Percentiles rank a stretch among this genome's conserved stretches.
These are phyloP conservation scores for Cataglyphis altisquamis DNA, from an alignment of 2,888 invertebrate genomes.

Conservation along the genomic window DNA sequence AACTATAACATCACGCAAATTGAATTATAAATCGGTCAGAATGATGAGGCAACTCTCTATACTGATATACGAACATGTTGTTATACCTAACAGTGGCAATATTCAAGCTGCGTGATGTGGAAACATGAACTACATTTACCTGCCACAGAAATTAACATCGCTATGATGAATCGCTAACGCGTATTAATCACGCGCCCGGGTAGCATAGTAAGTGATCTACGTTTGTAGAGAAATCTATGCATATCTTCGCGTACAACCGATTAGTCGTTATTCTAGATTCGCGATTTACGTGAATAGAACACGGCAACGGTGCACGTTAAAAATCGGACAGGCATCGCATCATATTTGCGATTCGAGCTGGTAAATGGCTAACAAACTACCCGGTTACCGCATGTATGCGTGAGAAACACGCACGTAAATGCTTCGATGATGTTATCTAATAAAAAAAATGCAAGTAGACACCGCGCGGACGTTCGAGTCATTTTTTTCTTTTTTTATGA, in stretches of 20 bases:
- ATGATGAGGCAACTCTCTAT: not conserved
- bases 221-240: constrained; percentile 27
- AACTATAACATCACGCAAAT: not conserved
- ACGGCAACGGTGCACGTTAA: constrained; percentile 6
- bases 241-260: constrained; percentile 27
- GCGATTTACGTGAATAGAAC: constrained; percentile 8
- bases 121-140: constrained; percentile 26
- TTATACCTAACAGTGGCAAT: not conserved
- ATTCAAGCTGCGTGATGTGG: constrained; percentile 23
- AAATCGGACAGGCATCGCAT: constrained; percentile 19
- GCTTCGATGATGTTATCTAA: not conserved
- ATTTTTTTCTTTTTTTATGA: not conserved
- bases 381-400: not conserved
- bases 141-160: constrained; percentile 43
- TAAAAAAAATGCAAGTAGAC: not conserved
- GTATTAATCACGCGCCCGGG: constrained; percentile 44
- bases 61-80: constrained; percentile 22
- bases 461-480: not conserved
- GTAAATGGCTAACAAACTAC: not conserved
- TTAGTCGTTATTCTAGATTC: constrained; percentile 17
- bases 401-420: not conserved
- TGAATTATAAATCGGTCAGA: not conserved
- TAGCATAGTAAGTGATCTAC: constrained; percentile 24
- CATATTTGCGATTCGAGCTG: not conserved
- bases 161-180: constrained; percentile 31